Base-by-base conservation (phyloP, 2,888 invertebrate species). In the Cactoblastis cactorum region DNA sequence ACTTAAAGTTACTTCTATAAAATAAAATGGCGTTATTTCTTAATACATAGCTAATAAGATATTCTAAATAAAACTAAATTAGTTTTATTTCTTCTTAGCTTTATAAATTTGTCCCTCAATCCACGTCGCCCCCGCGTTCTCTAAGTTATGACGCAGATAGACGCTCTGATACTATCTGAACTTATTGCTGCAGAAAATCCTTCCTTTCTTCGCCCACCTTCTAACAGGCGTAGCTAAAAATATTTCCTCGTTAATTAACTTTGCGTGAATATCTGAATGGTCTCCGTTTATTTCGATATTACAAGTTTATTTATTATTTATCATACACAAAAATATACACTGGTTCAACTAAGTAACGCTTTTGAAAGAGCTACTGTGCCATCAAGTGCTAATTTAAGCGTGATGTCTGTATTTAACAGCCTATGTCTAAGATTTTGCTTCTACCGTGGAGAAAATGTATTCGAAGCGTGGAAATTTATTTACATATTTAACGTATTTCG, bases 401-500 rank as follows among this genome's bases (percentile, higher is more conserved):
- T n/a, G n/a, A n/a, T n/a, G n/a, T n/a, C n/a, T n/a, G n/a, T n/a
- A n/a, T n/a, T n/a, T n/a, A n/a, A n/a, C n/a, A n/a, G n/a, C n/a
- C n/a, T n/a, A n/a, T n/a, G n/a, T n/a, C n/a, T n/a, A n/a, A n/a
- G n/a, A n/a, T n/a, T n/a, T n/a, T n/a, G n/a, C n/a, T n/a, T n/a
- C 6, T 22, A 6, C 6, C 22, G 6, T 22, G 22, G 9, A 9
- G 28, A 28, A 28, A 28, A 28, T 9, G 28, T 6, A 28, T 28
- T 9, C 8, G 22, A 22, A 22, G 22, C 22, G 5, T 4, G 28
- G 5, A 28, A 9, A 28, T 33, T 43, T 57, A 51, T 57, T 55
- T 52, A 55, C 57, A 41, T 53, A 54, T 51, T 54, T 52, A 58
- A 55, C 54, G 17, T 8, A 38, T 35, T 49, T n/a, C 9, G n/a